phyloP scores from a whole-genome alignment of 2,888 invertebrate species.

The Andrena flavipes region DNA sequence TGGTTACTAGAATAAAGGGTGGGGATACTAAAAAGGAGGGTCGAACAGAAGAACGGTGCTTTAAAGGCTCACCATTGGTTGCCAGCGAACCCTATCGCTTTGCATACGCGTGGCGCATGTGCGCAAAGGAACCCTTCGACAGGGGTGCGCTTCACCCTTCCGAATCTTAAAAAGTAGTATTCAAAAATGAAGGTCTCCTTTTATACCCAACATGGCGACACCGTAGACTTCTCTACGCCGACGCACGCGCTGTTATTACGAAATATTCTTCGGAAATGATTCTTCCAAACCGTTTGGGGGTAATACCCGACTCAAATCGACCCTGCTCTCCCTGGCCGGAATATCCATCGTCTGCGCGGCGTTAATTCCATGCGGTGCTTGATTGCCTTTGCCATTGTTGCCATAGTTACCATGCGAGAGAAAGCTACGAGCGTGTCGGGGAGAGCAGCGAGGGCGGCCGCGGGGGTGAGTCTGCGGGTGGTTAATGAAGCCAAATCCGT shows the following conservation, averaged over 20 bases:
- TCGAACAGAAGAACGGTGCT: not conserved
- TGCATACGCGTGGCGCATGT: conserved; percentile 65
- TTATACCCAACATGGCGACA: not conserved
- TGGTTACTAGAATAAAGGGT: not conserved
- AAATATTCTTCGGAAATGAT: not conserved
- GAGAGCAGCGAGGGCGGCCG: conserved; percentile 71
- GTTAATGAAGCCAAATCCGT: conserved; percentile 84
- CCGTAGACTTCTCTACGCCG: not conserved
- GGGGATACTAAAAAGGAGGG: conserved; percentile 15
- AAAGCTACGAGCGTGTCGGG: conserved; percentile 60
- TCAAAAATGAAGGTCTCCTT: conserved; percentile 47
- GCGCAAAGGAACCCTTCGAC: conserved; percentile 54
- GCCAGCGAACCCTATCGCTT: conserved; percentile 48
- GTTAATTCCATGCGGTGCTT: conserved; percentile 76
- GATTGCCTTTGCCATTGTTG: conserved; percentile 79
- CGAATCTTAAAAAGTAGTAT: conserved; percentile 64
- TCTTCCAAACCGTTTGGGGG: not conserved
- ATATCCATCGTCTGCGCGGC: conserved; percentile 36
- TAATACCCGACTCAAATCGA: conserved; percentile 1
- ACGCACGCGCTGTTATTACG: not conserved
- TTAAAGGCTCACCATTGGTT: conserved; percentile 49
- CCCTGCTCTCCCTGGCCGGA: not conserved
- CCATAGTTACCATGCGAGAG: conserved; percentile 77
- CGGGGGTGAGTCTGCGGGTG: conserved; percentile 73
- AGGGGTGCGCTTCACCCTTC: conserved; percentile 60